Conservation (phyloP, 35 echinoderm and acorn worm species). For the Ophiothrix spiculata region DNA sequence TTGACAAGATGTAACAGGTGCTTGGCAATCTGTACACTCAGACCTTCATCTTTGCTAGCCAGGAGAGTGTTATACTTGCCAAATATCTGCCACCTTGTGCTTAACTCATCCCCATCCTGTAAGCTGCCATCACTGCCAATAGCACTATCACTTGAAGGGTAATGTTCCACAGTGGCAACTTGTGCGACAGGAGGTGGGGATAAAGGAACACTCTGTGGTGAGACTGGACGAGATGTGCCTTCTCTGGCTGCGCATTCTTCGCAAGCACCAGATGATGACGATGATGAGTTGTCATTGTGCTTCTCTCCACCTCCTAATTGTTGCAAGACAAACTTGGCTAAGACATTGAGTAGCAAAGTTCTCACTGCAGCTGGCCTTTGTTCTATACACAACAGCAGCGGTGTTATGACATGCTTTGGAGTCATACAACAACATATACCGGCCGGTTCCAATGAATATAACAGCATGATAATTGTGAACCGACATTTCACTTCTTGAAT, state of each 20-base stretch:
- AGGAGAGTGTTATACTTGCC: constrained; percentile 53
- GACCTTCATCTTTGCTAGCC: constrained; percentile 41
- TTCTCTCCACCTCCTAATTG: constrained; percentile 88
- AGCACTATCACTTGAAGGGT: constrained; percentile 58
- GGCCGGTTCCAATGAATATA: constrained; percentile 67
- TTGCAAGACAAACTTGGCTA: constrained; percentile 76
- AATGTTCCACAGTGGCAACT: constrained; percentile 30
- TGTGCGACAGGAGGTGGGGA: neutral
- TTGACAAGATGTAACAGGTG: constrained; percentile 78
- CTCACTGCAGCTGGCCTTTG: constrained; percentile 46
- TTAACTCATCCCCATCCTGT: constrained; percentile 47
- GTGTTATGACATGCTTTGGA: constrained; percentile 52
- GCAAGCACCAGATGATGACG: constrained; percentile 55
- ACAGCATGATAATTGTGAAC: constrained; percentile 48
- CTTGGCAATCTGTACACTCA: constrained; percentile 75
- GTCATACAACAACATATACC: constrained; percentile 93
- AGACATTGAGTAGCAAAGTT: constrained; percentile 65
- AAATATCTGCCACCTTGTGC: constrained; percentile 52
- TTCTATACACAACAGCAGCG: constrained; percentile 49
- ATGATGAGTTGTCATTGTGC: neutral
- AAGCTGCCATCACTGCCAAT: constrained; percentile 70
- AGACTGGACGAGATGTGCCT: neutral
- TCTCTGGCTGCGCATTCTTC: constrained; percentile 42
- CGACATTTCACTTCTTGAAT: constrained; percentile 54
- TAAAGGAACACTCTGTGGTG: neutral